A percentile compares a stretch with the other conserved stretches of the same genome.
phyloP scores from a whole-genome alignment of 2,113 vertebrate genomes.

The Corythornis cristatus region DNA sequence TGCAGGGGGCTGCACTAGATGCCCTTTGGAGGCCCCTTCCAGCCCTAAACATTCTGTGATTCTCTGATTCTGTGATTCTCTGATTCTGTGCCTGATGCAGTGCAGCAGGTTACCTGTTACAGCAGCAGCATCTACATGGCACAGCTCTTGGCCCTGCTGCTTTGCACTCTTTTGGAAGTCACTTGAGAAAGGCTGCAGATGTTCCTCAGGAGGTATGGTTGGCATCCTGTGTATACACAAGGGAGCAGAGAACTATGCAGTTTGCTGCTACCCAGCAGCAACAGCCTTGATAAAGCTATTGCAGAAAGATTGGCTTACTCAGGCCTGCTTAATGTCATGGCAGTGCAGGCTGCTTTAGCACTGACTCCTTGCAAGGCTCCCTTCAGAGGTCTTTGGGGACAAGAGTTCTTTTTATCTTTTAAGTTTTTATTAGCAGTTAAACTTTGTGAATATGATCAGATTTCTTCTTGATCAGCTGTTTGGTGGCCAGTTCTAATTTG shows the following conservation, averaged over 20 bases:
- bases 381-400: neutral
- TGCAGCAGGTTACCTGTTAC: accelerated
- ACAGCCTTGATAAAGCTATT: slow-evolving; percentile 17
- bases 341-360: neutral
- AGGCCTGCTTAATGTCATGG: slow-evolving; percentile 15
- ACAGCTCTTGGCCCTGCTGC: neutral
- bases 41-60: too few relatives aligned
- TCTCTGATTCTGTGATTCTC: too few relatives aligned
- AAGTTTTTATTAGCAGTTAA: neutral
- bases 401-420: neutral
- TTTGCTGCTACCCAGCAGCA: slow-evolving; percentile 36
- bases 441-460: neutral
- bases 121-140: neutral
- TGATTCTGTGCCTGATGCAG: neutral
- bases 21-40: too few relatives aligned
- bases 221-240: slow-evolving; percentile 41
- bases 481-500: neutral
- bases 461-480: neutral
- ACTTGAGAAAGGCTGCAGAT: slow-evolving; percentile 22
- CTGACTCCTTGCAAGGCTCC: neutral
- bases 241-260: slow-evolving; percentile 18
- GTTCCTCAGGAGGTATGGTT: slow-evolving; percentile 36
- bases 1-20: too few relatives aligned
- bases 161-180: neutral
- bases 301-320: neutral